phyloP scores from a whole-genome alignment of 2,888 invertebrate genomes.

The Eudemis profundana region DNA sequence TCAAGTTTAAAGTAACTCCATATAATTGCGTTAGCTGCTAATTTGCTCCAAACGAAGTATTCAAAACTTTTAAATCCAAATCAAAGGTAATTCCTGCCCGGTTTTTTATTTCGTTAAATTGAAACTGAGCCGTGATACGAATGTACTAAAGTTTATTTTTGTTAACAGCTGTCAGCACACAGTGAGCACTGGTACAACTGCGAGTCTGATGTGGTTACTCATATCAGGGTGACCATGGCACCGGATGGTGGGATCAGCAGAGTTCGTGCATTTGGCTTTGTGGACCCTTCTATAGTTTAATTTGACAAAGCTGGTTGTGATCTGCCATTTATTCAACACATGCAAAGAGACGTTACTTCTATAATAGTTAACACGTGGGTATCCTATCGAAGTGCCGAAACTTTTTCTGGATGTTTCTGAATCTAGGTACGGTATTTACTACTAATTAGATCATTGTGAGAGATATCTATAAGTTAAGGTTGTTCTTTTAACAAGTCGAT shows the following conservation, averaged over 20 bases:
- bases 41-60: no score
- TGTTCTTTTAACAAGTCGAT: no score
- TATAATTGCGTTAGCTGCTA: no score
- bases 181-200: constrained; percentile 79
- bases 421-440: no score
- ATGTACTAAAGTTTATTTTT: constrained; percentile 35
- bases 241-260: constrained; percentile 88
- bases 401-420: no score
- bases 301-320: background rate
- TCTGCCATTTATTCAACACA: background rate
- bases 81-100: no score
- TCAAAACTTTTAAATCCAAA: no score
- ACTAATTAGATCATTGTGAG: no score
- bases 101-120: background rate
- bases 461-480: no score
- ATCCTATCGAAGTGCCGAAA: no score
- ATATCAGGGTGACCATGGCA: constrained; percentile 85
- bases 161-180: constrained; percentile 80
- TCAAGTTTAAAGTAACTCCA: no score
- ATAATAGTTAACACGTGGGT: no score
- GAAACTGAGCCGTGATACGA: background rate
- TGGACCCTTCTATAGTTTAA: constrained; percentile 33
- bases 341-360: background rate
- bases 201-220: constrained; percentile 71
- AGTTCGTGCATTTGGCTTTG: constrained; percentile 77